Base-by-base conservation (phyloP, 2,797 vertebrate genomes). In the Enteromius afrohamiltoni region DNA sequence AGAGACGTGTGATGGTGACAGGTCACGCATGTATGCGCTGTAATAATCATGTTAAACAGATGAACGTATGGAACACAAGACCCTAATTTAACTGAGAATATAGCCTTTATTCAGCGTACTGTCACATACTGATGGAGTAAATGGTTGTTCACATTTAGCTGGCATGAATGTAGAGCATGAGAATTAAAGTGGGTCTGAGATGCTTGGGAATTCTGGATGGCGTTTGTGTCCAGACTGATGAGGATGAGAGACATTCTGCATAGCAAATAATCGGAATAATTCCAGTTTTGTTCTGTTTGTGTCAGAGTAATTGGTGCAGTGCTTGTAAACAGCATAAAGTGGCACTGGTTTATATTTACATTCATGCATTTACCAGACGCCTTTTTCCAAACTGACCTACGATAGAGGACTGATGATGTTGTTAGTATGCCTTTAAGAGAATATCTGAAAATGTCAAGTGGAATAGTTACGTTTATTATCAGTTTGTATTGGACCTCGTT, bases 1-100 rank as follows among this genome's bases (percentile, higher is more conserved):
- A 7, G 34, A 51, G 64, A 51, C 9, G 58, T 62, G 26, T n/a
- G 77, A 70, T 65, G n/a, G 64, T 65, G 84, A 71, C 55, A 31
- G 65, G 73, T 77, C 68, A 77, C 14, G 23, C 31, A 55, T 70
- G 40, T 47, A 29, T 80, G 78, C 3, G 17, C 5, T 53, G 23
- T 77, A 47, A 47, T 49, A 42, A 76, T 69, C 16, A 45, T 55
- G 73, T 51, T 70, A 21, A 51, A 79, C 31, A 60, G 37, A 45
- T 19, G 17, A 40, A 40, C 23, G 1, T 71, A 31, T 60, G 19
- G 29, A 29, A 71, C 19, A 11, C 14, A 55, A 55, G 31, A 53
- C 73, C 31, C 34, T 65, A 8, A 42, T 65, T 77, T 26, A 70
- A 3, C 5, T n/a, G 34, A 47, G 37, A 69, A 47, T 19, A 80